Evolutionary conservation across 2,888 invertebrate genomes (phyloP), one percentile per base, ranked within the genome.

Genomic region (Drosophila tanythrix): DNA sequence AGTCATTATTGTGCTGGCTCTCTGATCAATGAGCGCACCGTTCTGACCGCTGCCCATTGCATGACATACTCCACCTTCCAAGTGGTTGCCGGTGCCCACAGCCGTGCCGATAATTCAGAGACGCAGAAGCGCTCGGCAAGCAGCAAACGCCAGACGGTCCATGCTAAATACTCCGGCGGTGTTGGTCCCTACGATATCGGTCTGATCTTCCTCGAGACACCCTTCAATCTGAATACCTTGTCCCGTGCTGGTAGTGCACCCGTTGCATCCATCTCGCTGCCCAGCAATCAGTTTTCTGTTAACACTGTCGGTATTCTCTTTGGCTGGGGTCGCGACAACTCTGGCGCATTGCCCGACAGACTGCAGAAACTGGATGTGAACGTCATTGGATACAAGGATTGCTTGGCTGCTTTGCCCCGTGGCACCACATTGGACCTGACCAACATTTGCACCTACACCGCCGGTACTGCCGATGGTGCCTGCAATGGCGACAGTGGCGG

Each of bases 171-270:
- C 70, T 40, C 35, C 52, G 93, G 93, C 29, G 91, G 91, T 3
- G 92, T 93, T 46, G 93, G 93, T 3, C 93, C 93, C 72, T 92
- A 95, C 74, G 95, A 95, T 83, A 94, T 95, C 57, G 95, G 94
- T 29, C 80, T 95, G 18, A 83, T 95, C 57, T 80, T 82, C 51
- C 50, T 92, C 43, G 68, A 68, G 0, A 46, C 73, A 13, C 72
- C 90, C 15, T 91, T 93, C 50, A 63, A 91, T 50, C 85, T 93
- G 29, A 90, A 83, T 33, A 84, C 60, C 0, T 6, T 78, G 40
- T 21, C 78, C 11, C 90, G 91, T 8, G 84, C 83, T 35, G 90
- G 90, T 29, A 71, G 69, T 51, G 74, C 85, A 13, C 79, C 88
- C 0, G 91, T 92, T 2, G 61, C 76, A 0, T 43, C 74, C 13